Base-by-base conservation (phyloP, 2,113 vertebrate species). In the Piliocolobus tephrosceles region DNA sequence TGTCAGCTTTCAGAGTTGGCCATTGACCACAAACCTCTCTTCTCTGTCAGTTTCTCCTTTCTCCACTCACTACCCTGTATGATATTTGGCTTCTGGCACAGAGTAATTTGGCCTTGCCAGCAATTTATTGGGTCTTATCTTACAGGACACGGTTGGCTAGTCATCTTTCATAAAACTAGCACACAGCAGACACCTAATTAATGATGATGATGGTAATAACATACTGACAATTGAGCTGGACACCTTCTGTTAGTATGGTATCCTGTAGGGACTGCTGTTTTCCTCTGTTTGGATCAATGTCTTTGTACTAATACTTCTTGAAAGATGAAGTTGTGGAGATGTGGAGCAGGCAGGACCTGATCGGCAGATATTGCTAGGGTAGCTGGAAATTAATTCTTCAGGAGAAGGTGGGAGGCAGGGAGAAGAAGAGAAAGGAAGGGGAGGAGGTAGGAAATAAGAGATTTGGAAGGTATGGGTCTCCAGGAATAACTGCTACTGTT, bases 131-230 rank as follows among this genome's bases (percentile, higher is more conserved):
- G n/a, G 68, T 80, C 55, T 96, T 91, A 25, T 76, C 35, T 91
- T 90, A 66, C 35, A 88, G 66, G 82, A 93, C 68, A 79, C 52
- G 70, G 78, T 93, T 93, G 88, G 91, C 73, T 82, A 88, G 80
- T 92, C 81, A 96, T 94, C 93, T 94, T 93, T 92, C 88, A 97
- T 91, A 82, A 93, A 96, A 88, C 8, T 43, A 81, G 58, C 47
- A 88, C 70, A 85, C 3, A 58, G 38, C 52, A 92, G 81, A 55
- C 20, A 66, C n/a, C 73, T 93, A 92, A 95, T 92, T 92, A 96
- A 81, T 79, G 78, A 70, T 43, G 68, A 95, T 85, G 61, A 61
- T 88, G 57, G 73, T 52, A 45, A 83, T 94, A 80, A 87, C 83
- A 61, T 40, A 89, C 47, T 61, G 72, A 38, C 43, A 89, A 73